Percentiles rank a stretch among this genome's conserved stretches.
Conservation (phyloP, 2,797 vertebrate species). For the Gallinago nigripennis region DNA sequence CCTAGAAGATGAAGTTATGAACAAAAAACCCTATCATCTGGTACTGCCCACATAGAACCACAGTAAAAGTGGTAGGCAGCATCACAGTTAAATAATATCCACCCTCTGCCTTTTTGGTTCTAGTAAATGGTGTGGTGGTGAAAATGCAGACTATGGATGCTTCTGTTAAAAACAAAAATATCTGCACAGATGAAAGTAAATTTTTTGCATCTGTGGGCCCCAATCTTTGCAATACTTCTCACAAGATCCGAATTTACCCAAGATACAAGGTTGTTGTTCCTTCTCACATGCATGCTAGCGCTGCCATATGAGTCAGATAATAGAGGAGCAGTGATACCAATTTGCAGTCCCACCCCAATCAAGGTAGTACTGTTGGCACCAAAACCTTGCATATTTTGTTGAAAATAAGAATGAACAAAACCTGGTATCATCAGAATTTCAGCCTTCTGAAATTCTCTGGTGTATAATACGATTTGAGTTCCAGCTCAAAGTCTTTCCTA, state of each 20-base stretch:
- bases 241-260: neutral
- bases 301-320: neutral
- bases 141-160: neutral
- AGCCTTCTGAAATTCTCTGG: neutral
- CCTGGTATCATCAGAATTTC: neutral
- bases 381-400: neutral
- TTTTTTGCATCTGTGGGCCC: neutral
- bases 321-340: neutral
- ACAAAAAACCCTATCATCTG: neutral
- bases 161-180: neutral
- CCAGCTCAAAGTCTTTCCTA: neutral
- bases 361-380: neutral
- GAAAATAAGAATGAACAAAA: neutral
- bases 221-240: neutral
- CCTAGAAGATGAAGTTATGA: neutral
- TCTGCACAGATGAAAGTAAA: neutral
- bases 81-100: neutral
- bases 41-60: neutral
- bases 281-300: neutral
- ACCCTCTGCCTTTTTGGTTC: neutral
- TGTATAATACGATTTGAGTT: neutral
- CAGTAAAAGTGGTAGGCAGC: neutral
- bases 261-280: neutral
- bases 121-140: too few species aligned
- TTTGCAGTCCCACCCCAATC: neutral